phyloP scores from a whole-genome alignment of 2,888 invertebrate genomes.

The Gymnoscelis rufifasciata region DNA sequence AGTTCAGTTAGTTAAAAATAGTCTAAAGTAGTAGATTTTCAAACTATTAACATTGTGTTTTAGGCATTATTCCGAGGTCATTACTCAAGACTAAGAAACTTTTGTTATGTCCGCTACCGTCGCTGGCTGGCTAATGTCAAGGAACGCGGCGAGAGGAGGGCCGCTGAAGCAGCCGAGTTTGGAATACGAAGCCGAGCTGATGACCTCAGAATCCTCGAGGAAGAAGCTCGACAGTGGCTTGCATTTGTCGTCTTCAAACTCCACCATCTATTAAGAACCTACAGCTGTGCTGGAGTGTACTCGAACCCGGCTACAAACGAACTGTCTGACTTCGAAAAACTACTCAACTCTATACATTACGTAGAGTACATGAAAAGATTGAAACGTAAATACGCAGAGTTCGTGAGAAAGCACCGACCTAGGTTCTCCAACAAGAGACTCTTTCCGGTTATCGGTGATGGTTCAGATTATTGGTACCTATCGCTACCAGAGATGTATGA shows the following conservation, averaged over 20 bases:
- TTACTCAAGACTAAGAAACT: slow-evolving; percentile 58
- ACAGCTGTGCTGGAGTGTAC: slow-evolving; percentile 59
- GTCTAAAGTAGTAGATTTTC: background rate
- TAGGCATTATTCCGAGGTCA: slow-evolving; percentile 68
- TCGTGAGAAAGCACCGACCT: slow-evolving; percentile 65
- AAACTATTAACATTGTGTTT: background rate
- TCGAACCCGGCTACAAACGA: slow-evolving; percentile 54
- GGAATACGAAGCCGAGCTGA: slow-evolving; percentile 63
- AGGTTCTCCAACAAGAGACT: slow-evolving; percentile 62
- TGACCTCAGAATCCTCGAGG: slow-evolving; percentile 61
- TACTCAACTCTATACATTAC: slow-evolving; percentile 65
- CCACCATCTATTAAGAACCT: slow-evolving; percentile 65
- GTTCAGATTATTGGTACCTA: slow-evolving; percentile 70
- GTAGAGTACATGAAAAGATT: slow-evolving; percentile 65
- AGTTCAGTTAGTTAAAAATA: no score
- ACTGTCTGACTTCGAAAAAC: slow-evolving; percentile 63
- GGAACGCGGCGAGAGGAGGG: slow-evolving; percentile 57
- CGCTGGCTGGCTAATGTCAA: slow-evolving; percentile 61
- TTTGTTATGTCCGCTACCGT: slow-evolving; percentile 63
- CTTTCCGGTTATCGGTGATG: slow-evolving; percentile 70
- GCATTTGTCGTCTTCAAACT: slow-evolving; percentile 70
- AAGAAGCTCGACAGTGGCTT: slow-evolving; percentile 67
- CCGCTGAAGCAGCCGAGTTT: slow-evolving; percentile 65
- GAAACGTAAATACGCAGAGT: slow-evolving; percentile 64
- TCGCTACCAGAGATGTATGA: slow-evolving; percentile 74